phyloP scores from a whole-genome alignment of 2,888 invertebrate genomes.

The Pachymerium ferrugineum region DNA sequence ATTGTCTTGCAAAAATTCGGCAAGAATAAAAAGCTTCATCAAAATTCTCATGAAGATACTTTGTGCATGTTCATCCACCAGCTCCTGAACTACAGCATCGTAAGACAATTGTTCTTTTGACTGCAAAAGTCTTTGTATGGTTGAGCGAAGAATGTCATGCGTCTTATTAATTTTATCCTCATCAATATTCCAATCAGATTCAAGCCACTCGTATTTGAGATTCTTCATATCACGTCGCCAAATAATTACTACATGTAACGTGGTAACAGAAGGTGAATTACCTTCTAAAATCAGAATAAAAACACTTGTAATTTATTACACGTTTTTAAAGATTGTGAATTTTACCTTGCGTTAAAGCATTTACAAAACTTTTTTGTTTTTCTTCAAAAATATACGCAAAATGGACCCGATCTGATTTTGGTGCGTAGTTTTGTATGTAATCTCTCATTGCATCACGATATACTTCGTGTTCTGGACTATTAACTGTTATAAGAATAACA shows the following conservation, averaged over 20 bases:
- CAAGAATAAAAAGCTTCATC: constrained; percentile 59
- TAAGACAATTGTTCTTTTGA: constrained; percentile 69
- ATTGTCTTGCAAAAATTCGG: constrained; percentile 66
- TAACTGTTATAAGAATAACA: constrained; percentile 68
- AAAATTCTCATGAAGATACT: constrained; percentile 65
- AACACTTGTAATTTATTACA: neutral
- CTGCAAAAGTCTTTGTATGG: constrained; percentile 64
- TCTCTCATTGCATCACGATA: constrained; percentile 64
- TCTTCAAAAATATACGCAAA: constrained; percentile 83
- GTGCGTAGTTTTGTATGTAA: constrained; percentile 60
- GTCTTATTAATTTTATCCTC: constrained; percentile 39
- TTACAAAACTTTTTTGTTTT: constrained; percentile 73
- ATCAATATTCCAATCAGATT: constrained; percentile 54
- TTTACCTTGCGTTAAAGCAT: constrained; percentile 57
- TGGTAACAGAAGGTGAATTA: neutral
- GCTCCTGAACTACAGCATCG: constrained; percentile 72
- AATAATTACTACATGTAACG: constrained; percentile 63
- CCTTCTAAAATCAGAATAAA: neutral
- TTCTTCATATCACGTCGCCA: constrained; percentile 83
- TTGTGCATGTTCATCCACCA: constrained; percentile 71
- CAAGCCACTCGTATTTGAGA: constrained; percentile 85
- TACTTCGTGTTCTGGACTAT: constrained; percentile 55
- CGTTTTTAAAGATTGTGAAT: neutral
- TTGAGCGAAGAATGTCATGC: constrained; percentile 60
- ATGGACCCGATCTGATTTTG: constrained; percentile 61